Evolutionary conservation across 2,888 invertebrate genomes (phyloP), one percentile per base, ranked within the genome.

Genomic region (Microchrysa polita): DNA sequence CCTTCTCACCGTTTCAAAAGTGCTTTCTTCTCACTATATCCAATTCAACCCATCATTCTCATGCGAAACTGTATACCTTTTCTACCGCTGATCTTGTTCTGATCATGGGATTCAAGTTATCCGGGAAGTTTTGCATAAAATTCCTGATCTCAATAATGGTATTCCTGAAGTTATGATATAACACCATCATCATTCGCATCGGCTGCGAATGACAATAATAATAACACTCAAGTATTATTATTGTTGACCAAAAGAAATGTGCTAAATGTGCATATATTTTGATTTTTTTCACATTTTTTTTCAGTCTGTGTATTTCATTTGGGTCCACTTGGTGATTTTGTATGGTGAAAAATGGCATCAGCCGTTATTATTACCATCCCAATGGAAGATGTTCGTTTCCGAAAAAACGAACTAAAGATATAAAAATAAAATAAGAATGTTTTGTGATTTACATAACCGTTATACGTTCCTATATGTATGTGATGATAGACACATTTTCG

Each of bases 401-500:
- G 9, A 27, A 61, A 61, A n/a, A 48, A n/a, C 48, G 12, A n/a
- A 48, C 12, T 48, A 48, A 48, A 34, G 27, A 34, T 34, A 34
- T 34, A 48, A 48, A 48, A 48, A 48, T n/a, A n/a, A n/a, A n/a
- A n/a, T n/a, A n/a, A n/a, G n/a, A n/a, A 48, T 5, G 16, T 48
- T n/a, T 48, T 48, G 16, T 48, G 12, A 61, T 61, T 61, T 61
- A 34, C 61, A 61, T 61, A 61, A 34, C 61, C 61, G 61, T 61
- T 61, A n/a, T n/a, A 61, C 7, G n/a, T 27, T 14, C 16, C 40
- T 34, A 14, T n/a, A 23, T 34, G 40, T 23, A 27, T 20, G 23
- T n/a, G 27, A 14, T 61, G 61, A 61, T 40, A 40, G 61, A 61
- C 61, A 61, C 16, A 61, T 61, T 61, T 61, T 61, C 61, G 61